Evolutionary conservation across 2,797 vertebrate genomes (phyloP).

Genomic region (Kryptopterus vitreolus): DNA sequence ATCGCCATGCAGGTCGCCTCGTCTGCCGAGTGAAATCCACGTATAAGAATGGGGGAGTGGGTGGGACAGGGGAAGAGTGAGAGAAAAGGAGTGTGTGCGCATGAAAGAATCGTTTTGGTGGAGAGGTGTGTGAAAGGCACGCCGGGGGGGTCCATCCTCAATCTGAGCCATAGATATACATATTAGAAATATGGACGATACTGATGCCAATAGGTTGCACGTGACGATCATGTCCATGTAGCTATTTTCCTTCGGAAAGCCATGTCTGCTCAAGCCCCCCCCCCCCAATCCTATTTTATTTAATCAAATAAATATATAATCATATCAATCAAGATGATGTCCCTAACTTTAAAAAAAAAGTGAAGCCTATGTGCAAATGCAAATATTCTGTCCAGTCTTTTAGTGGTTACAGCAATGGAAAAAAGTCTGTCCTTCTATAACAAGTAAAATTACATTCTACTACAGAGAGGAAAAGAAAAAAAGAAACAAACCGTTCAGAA

Average conservation of each 20-base stretch:
- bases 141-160: conserved; percentile 81
- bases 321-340: neutral
- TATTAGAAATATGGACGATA: neutral
- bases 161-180: conserved; percentile 62
- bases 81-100: conserved; percentile 32
- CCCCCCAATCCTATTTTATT: neutral
- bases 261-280: neutral
- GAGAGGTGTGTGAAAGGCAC: conserved; percentile 78
- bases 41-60: neutral
- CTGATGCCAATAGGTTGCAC: neutral
- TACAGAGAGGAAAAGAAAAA: neutral
- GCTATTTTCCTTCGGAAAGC: neutral
- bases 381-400: neutral
- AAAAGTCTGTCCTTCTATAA: neutral
- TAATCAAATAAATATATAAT: conserved; percentile 3
- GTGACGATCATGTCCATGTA: no score
- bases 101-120: neutral
- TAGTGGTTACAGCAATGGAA: neutral
- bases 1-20: neutral
- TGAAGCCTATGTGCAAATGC: neutral
- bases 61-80: conserved; percentile 38
- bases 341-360: no score
- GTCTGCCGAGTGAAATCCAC: neutral
- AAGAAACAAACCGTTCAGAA: neutral
- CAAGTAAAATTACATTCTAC: neutral